A percentile compares a stretch with the other conserved stretches of the same genome.
Conservation (phyloP, 1,140 invertebrate species). For the Campoletis sonorensis region DNA sequence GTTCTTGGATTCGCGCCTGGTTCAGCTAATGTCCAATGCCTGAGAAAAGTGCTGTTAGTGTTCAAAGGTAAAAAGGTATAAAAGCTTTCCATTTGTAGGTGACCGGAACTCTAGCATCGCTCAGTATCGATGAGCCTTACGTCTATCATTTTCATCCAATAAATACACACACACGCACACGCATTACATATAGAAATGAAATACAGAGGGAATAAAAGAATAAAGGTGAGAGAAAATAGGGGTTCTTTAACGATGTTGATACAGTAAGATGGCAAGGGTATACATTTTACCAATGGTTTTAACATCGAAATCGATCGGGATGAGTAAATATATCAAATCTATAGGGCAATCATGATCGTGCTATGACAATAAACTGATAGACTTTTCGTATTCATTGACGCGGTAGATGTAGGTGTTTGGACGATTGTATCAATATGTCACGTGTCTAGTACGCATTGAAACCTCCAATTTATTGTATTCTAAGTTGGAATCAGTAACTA, state of each 20-base stretch:
- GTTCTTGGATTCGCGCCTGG: not conserved
- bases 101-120: not conserved
- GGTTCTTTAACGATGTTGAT: not conserved
- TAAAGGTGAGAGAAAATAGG: not conserved
- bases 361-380: not conserved
- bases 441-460: not conserved
- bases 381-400: not conserved
- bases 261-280: not conserved
- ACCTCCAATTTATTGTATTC: not conserved
- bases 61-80: not conserved
- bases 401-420: not conserved
- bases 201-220: not conserved
- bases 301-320: not conserved
- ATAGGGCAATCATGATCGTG: not conserved
- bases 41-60: not conserved
- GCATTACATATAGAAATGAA: too few relatives aligned
- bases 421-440: not conserved
- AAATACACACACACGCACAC: not conserved
- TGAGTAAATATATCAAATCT: not conserved
- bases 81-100: slow-evolving; percentile 10
- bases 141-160: not conserved
- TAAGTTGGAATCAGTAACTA: not conserved
- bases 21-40: not conserved
- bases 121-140: not conserved
- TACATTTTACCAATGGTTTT: not conserved